A percentile compares a stretch with the other conserved stretches of the same genome.
Evolutionary conservation across 1,140 invertebrate genomes (phyloP).

Genomic region (Saccostrea cuccullata): DNA sequence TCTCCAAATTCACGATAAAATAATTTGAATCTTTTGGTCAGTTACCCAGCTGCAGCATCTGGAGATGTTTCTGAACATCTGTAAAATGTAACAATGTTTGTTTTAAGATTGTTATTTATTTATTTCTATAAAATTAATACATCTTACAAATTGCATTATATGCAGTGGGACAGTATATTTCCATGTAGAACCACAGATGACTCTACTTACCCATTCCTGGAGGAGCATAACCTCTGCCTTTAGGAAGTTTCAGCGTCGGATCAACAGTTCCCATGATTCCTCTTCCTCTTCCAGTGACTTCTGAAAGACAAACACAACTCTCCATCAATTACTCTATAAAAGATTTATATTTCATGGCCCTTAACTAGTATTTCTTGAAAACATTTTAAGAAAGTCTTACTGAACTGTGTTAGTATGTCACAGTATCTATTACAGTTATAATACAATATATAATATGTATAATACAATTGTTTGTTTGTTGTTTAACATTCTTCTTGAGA

Average conservation of each 20-base stretch:
- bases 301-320: background rate
- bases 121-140: no score
- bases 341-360: no score
- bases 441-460: no score
- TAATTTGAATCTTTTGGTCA: background rate
- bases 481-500: no score
- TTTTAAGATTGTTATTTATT: no score
- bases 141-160: no score
- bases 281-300: conserved; percentile 22
- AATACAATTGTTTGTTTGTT: no score
- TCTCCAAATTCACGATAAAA: background rate
- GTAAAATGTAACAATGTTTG: background rate
- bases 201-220: conserved; percentile 47
- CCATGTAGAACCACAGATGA: background rate
- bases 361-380: no score
- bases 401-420: background rate
- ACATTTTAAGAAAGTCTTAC: no score
- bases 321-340: no score
- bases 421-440: no score
- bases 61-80: conserved; percentile 15
- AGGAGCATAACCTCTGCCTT: conserved; percentile 56
- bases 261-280: conserved; percentile 53
- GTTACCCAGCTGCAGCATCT: background rate
- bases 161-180: no score
- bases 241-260: conserved; percentile 41